Evolutionary conservation across 2,113 vertebrate species (phyloP), one percentile per base, ranked within the genome.

Genomic region (Bufo gargarizans): DNA sequence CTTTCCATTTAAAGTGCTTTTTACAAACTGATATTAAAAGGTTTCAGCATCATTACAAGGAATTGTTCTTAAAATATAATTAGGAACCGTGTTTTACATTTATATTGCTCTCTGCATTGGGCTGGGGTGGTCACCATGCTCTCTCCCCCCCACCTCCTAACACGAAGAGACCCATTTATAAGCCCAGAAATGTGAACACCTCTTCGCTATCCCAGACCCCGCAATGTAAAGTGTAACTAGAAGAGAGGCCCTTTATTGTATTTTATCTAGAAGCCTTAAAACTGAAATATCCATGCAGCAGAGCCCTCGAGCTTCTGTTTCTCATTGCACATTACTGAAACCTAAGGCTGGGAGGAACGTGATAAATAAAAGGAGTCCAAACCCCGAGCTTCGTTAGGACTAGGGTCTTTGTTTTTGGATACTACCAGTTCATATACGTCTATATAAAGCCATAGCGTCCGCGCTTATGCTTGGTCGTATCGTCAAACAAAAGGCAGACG

Each of bases 1-100:
- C 43, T 22, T 83, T 88, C 45, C 61, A 65, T 77, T 83, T 83
- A 88, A 88, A 88, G 86, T 88, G 86, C 86, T 76, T 33, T 77
- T 83, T 74, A 87, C 43, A 86, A 79, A 81, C 65, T 4, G 10
- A 59, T 72, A 65, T 8, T 63, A 81, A 87, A 87, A 5, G 17
- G 10, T 7, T 17, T 82, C 17, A 5, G 16, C 17, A 63, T 47
- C 43, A 19, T 6, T 22, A 14, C 4, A 43, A 58, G 16, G 33
- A 58, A 58, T 56, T 13, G 16, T 81, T 45, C 16, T 10, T 43
- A 43, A 49, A 17, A 61, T 47, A 81, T 3, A 53, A 10, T n/a
- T 53, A 77, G 49, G 20, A 77, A 77, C 47, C 7, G 4, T 50
- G 0, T 56, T 55, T 77, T 47, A 0, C 2, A 17, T n/a, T 71